These are phyloP conservation scores for Drosophila pseudoobscura DNA, from an alignment of 1,140 invertebrate genomes.

Conservation along the genomic window DNA sequence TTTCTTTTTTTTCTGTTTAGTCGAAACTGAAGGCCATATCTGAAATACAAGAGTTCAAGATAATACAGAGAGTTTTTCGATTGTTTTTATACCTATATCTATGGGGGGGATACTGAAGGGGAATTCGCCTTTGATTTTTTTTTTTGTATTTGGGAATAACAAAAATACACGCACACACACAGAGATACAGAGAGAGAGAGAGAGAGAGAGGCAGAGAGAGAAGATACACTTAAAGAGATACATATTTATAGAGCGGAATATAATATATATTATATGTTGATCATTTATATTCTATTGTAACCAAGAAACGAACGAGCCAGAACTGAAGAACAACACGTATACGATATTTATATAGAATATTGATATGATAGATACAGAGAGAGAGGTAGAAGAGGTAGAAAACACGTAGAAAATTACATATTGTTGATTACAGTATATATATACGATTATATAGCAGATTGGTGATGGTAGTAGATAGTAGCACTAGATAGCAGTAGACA, in stretches of 20 bases:
- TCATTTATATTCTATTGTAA: slow-evolving; percentile 48
- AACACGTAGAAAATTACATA: slow-evolving; percentile 77
- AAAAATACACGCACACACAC: slow-evolving; percentile 54
- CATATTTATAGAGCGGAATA: slow-evolving; percentile 15
- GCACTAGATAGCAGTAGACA: slow-evolving; percentile 53
- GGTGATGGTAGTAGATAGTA: slow-evolving; percentile 47
- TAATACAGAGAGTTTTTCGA: slow-evolving; percentile 64
- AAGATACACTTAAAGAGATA: slow-evolving; percentile 28
- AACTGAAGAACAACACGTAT: slow-evolving; percentile 76
- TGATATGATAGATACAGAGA: slow-evolving; percentile 34
- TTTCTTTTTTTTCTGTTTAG: slow-evolving; percentile 58
- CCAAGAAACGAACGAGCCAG: slow-evolving; percentile 74
- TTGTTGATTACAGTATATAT: slow-evolving; percentile 51
- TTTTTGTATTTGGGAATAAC: background rate
- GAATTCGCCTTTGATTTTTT: background rate
- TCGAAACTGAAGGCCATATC: slow-evolving; percentile 84
- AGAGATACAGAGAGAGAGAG: slow-evolving; percentile 20
- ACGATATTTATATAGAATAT: slow-evolving; percentile 56
- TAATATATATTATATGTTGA: slow-evolving; percentile 26
- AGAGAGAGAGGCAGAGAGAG: slow-evolving; percentile 40
- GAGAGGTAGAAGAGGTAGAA: slow-evolving; percentile 34
- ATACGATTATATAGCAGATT: slow-evolving; percentile 67
- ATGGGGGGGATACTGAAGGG: slow-evolving; percentile 8
- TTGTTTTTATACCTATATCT: slow-evolving; percentile 34
- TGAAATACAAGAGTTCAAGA: slow-evolving; percentile 82